Percentiles rank a stretch among this genome's conserved stretches.
Evolutionary conservation across 2,797 vertebrate species (phyloP).

Genomic region (Loriculus beryllinus): DNA sequence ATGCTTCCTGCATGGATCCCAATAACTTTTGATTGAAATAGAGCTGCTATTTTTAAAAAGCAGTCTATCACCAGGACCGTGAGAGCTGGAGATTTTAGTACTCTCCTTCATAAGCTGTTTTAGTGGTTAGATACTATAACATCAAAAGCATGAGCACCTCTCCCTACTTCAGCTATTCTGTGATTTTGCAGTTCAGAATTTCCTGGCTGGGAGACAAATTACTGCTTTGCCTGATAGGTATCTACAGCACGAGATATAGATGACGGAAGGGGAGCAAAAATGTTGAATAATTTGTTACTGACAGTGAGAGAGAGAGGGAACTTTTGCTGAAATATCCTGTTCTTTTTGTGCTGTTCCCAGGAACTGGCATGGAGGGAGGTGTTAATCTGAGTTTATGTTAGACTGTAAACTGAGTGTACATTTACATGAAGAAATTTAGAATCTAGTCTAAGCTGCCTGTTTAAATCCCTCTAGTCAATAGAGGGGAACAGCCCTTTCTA

Average conservation of each 20-base stretch:
- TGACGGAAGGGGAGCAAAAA: neutral
- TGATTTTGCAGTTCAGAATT: neutral
- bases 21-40: neutral
- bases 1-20: neutral
- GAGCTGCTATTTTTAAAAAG: neutral
- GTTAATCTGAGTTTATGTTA: neutral
- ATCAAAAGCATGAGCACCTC: neutral
- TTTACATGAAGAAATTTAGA: neutral
- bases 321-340: neutral
- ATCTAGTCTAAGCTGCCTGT: neutral
- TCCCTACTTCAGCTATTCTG: neutral
- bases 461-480: neutral
- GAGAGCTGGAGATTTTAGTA: neutral
- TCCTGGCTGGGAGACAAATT: neutral
- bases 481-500: neutral
- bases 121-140: neutral
- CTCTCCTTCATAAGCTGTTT: neutral
- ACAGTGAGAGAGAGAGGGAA: neutral
- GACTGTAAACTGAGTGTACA: neutral
- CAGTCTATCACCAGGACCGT: neutral
- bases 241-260: fast-evolving
- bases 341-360: neutral
- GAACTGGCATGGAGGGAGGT: neutral
- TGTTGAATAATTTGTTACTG: neutral
- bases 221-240: neutral